A percentile compares a stretch with the other conserved stretches of the same genome.
These are phyloP conservation scores for Drosophila conformis DNA, from an alignment of 2,888 invertebrate genomes.

Conservation along the genomic window DNA sequence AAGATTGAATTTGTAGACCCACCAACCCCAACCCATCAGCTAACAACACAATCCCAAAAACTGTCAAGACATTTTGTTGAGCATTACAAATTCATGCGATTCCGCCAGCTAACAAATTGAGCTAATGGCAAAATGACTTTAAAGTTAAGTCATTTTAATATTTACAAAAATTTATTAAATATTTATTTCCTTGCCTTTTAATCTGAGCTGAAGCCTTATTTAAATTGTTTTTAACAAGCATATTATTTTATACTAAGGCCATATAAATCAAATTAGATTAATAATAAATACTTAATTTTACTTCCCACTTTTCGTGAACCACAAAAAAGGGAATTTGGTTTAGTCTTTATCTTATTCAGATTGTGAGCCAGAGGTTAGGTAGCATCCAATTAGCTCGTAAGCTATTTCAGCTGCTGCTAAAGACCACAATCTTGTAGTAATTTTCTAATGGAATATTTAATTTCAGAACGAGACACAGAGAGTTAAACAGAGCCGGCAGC, in stretches of 20 bases:
- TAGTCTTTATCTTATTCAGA: slow-evolving; percentile 33
- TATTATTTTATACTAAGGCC: not conserved
- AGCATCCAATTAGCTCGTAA: slow-evolving; percentile 59
- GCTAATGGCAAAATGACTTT: slow-evolving; percentile 3
- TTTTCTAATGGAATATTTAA: slow-evolving; percentile 83
- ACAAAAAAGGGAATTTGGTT: slow-evolving; percentile 54
- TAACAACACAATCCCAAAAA: slow-evolving; percentile 56
- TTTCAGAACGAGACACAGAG: slow-evolving; percentile 74
- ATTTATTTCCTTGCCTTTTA: not conserved
- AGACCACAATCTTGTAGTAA: slow-evolving; percentile 82
- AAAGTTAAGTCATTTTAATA: slow-evolving; percentile 1
- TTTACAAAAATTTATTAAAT: slow-evolving; percentile 9
- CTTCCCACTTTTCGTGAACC: slow-evolving; percentile 14
- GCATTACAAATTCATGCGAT: slow-evolving; percentile 60
- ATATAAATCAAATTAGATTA: not conserved
- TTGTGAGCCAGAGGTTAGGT: slow-evolving; percentile 27
- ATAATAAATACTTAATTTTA: not conserved
- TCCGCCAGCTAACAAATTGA: slow-evolving; percentile 17
- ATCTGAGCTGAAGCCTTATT: not conserved
- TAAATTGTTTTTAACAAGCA: not conserved
- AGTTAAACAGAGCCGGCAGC: slow-evolving; percentile 39
- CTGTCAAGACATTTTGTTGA: slow-evolving; percentile 51
- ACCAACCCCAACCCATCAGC: not conserved
- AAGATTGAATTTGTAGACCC: slow-evolving; percentile 30
- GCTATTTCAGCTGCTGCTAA: slow-evolving; percentile 49